Evolutionary conservation across 2,113 vertebrate species (phyloP).

Genomic region (Lepus timidus): DNA sequence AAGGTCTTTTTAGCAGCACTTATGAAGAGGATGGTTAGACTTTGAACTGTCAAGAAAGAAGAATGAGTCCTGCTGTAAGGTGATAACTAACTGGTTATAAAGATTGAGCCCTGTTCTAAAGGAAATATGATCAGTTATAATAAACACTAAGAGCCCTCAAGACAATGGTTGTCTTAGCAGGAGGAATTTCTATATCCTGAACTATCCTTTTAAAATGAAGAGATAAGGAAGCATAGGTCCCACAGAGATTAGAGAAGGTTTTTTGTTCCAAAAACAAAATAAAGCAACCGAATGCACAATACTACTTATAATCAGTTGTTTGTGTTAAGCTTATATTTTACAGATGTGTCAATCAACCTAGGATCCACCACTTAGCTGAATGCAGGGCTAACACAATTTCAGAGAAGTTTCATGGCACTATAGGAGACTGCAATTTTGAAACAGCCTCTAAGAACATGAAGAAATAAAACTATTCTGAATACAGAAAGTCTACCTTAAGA

Average conservation of each 20-base stretch:
- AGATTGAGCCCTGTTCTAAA: slow-evolving; percentile 19
- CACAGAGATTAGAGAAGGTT: background rate
- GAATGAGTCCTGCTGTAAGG: background rate
- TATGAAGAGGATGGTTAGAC: slow-evolving; percentile 22
- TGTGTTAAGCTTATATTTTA: background rate
- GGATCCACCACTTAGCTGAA: background rate
- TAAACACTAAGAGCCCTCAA: background rate
- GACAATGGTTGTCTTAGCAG: background rate
- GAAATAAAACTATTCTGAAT: background rate
- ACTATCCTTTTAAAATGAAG: background rate
- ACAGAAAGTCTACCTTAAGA: background rate
- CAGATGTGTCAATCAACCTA: background rate
- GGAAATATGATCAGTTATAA: slow-evolving; percentile 40
- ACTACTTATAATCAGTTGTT: background rate
- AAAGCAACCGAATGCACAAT: background rate
- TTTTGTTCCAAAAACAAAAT: slow-evolving; percentile 40
- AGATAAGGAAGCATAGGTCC: background rate
- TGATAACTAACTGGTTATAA: slow-evolving; percentile 38
- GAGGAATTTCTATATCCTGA: slow-evolving; percentile 21
- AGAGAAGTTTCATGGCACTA: background rate
- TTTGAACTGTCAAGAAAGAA: slow-evolving; percentile 60
- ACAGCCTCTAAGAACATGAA: background rate
- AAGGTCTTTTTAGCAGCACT: slow-evolving; percentile 53
- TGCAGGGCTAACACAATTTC: background rate
- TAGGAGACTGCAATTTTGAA: background rate